Base-by-base conservation (phyloP, 2,797 vertebrate genomes). In the Catharus ustulatus region DNA sequence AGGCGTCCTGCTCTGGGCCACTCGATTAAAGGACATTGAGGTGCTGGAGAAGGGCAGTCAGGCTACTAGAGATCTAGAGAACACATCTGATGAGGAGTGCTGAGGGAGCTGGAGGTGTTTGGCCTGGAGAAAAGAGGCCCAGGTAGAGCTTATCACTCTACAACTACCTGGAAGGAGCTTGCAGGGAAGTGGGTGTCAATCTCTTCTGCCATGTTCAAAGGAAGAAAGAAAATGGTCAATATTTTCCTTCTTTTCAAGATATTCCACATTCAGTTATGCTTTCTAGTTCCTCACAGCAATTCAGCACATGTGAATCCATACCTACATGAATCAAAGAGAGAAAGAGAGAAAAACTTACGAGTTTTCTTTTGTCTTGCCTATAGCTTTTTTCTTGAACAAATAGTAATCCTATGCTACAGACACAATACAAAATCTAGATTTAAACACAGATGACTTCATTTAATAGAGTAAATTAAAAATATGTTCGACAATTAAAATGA, bases 241-340 rank as follows among this genome's bases (percentile, higher is more conserved):
- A 82, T 86, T 93, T 61, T 78, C 73, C 57, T 78, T 91, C 80
- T 89, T 89, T 78, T 46, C 51, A 74, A 82, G 27, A 17, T 34
- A 19, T 78, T 72, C 71, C 62, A 76, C 49, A 22, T 55, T 90
- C 92, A 82, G 23, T 88, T 38, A 30, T 54, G 6, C 4, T 78
- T 76, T 77, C 58, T 61, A 54, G 4, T 26, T 87, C 46, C 80
- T 92, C n/a, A 71, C 43, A 88, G 12, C 16, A 75, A 30, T 62
- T 78, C 62, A 72, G 8, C 21, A 43, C n/a, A 32, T 45, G 23
- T 73, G 18, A 81, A 72, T 68, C 19, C 18, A 64, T 79, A 49
- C 3, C 23, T 66, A 34, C 3, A 69, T 43, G 73, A 86, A 45
- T 34, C 38, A 76, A 38, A 81, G 19, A 45, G 4, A 82, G 26